Conservation (phyloP, 2,888 invertebrate species). For the Formica aserva region DNA sequence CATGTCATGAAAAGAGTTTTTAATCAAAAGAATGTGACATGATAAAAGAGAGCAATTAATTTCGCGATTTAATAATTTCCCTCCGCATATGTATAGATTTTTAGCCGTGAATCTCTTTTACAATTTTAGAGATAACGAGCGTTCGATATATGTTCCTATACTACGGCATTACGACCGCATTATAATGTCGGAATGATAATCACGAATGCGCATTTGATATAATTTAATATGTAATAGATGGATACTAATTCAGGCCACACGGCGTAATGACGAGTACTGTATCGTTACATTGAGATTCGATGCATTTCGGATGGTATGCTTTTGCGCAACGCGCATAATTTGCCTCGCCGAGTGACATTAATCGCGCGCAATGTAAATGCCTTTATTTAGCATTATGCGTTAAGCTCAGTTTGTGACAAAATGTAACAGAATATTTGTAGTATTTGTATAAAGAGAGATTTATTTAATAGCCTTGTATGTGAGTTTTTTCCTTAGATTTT, state of each 20-base stretch:
- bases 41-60: neutral
- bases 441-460: neutral
- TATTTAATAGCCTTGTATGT: slow-evolving; percentile 9
- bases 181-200: slow-evolving; percentile 25
- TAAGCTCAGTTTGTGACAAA: slow-evolving; percentile 22
- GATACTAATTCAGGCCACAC: slow-evolving; percentile 30
- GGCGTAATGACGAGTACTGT: slow-evolving; percentile 30
- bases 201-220: slow-evolving; percentile 23
- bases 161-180: neutral
- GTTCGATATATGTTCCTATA: neutral
- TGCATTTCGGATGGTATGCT: slow-evolving; percentile 38
- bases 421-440: neutral
- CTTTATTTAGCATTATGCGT: slow-evolving; percentile 36
- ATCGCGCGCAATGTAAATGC: slow-evolving; percentile 52
- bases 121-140: slow-evolving; percentile 1
- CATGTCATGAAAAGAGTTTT: neutral
- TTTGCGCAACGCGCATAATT: slow-evolving; percentile 41
- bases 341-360: slow-evolving; percentile 44
- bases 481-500: neutral
- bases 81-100: neutral
- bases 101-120: neutral
- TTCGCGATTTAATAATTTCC: slow-evolving; percentile 22
- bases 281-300: slow-evolving; percentile 27
- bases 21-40: neutral
- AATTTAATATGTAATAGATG: slow-evolving; percentile 45